These are phyloP conservation scores for Leucoraja erinaceus DNA, from an alignment of 2,113 vertebrate species.

Conservation along the genomic window DNA sequence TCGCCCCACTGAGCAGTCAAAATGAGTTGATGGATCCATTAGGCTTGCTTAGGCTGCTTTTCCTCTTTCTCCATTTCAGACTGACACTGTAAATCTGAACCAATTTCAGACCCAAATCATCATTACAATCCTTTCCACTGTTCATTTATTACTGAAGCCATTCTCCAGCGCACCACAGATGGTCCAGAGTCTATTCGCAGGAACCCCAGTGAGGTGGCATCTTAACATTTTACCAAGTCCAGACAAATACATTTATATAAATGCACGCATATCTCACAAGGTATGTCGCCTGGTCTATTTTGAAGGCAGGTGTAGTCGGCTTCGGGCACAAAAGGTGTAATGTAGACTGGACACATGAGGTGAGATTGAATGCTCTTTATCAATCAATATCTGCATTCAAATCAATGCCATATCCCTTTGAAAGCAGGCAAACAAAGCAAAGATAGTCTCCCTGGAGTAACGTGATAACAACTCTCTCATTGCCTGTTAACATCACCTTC, in stretches of 20 bases:
- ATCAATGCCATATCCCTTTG: slow-evolving; percentile 59
- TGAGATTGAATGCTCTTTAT: slow-evolving; percentile 49
- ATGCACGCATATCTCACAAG: not conserved
- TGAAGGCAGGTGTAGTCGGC: not conserved
- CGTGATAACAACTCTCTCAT: slow-evolving; percentile 21
- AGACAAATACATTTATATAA: slow-evolving; percentile 11
- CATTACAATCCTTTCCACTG: slow-evolving; percentile 98
- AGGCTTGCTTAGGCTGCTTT: slow-evolving; percentile 88
- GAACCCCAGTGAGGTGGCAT: not conserved
- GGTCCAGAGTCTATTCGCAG: slow-evolving; percentile 57
- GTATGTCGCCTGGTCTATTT: not conserved
- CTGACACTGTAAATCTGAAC: slow-evolving; percentile 99
- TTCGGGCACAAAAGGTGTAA: not conserved
- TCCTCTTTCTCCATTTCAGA: slow-evolving; percentile 85
- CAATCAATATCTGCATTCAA: slow-evolving; percentile 55
- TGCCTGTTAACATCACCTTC: slow-evolving; percentile 3
- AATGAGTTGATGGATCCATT: slow-evolving; percentile 99
- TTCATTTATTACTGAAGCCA: slow-evolving; percentile 86
- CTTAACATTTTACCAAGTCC: not conserved
- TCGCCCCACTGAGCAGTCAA: slow-evolving; percentile 96
- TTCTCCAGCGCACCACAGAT: slow-evolving; percentile 72
- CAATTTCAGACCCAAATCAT: slow-evolving; percentile 99
- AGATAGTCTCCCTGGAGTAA: slow-evolving; percentile 2
- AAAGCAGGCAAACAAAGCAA: slow-evolving; percentile 38
- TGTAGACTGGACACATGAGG: slow-evolving; percentile 41